phyloP scores from a whole-genome alignment of 2,113 vertebrate species.

The Enhydra lutris region DNA sequence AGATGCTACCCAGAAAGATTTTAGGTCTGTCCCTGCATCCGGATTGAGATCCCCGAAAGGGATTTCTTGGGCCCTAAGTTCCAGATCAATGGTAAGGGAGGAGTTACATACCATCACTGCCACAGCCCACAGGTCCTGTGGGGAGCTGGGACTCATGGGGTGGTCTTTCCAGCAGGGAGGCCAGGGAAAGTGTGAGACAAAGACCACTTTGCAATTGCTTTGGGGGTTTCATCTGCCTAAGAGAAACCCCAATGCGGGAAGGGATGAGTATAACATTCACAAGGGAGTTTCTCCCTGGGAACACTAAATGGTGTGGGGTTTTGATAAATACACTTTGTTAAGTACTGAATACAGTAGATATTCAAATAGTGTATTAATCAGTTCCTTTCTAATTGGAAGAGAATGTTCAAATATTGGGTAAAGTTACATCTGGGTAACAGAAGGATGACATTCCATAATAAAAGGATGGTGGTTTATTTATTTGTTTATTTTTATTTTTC shows the following conservation, averaged over 20 bases:
- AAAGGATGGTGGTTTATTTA: neutral
- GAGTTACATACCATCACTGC: rapidly evolving
- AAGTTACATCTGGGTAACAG: neutral
- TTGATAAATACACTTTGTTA: neutral
- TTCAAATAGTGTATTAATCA: neutral
- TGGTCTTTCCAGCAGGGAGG: neutral
- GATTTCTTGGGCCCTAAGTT: neutral
- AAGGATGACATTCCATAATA: neutral
- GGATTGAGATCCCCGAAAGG: rapidly evolving
- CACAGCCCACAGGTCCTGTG: rapidly evolving
- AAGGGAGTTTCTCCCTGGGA: neutral
- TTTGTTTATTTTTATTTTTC: too few species aligned
- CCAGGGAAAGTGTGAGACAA: neutral
- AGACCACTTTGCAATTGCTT: too few species aligned
- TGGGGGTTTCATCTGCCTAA: neutral
- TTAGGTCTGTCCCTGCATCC: neutral
- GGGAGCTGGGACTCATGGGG: too few species aligned
- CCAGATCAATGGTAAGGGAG: neutral
- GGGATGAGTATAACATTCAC: neutral
- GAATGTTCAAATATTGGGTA: neutral
- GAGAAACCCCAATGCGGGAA: neutral
- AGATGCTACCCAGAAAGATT: too few species aligned
- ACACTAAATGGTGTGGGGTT: neutral
- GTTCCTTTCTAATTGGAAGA: neutral
- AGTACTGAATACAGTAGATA: neutral